Percentiles rank a stretch among this genome's conserved stretches.
phyloP scores from a whole-genome alignment of 2,888 invertebrate genomes.

The Hydroisotoma schaefferi region DNA sequence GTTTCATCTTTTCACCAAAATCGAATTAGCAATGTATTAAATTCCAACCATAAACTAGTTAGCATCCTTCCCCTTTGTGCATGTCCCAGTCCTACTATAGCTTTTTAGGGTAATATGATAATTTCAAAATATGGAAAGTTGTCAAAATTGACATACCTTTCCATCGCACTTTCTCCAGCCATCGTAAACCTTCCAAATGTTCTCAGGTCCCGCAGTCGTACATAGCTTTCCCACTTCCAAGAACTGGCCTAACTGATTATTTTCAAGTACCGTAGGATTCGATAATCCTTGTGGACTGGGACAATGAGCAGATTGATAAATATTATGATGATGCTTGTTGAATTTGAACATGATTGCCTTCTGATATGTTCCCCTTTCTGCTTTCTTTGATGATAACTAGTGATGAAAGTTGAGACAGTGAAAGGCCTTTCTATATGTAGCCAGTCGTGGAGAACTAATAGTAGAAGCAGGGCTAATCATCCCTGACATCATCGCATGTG shows the following conservation, averaged over 20 bases:
- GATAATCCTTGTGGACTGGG: slow-evolving; percentile 5
- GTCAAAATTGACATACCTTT: slow-evolving; percentile 62
- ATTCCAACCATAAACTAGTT: neutral
- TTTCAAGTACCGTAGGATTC: slow-evolving; percentile 50
- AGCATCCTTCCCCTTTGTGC: too few species aligned
- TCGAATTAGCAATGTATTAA: neutral
- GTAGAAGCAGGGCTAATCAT: neutral
- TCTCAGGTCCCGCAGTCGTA: slow-evolving; percentile 78
- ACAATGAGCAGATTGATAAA: neutral
- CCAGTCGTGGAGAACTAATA: neutral
- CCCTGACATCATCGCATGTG: neutral
- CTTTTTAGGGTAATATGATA: too few species aligned
- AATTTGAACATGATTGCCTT: slow-evolving; percentile 45
- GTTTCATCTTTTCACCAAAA: neutral
- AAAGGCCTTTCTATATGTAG: neutral
- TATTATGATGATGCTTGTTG: slow-evolving; percentile 24
- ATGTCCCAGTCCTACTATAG: too few species aligned
- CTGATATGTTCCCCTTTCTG: too few species aligned
- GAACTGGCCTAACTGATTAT: slow-evolving; percentile 73
- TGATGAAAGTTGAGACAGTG: too few species aligned
- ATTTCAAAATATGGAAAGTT: neutral
- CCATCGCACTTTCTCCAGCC: slow-evolving; percentile 82
- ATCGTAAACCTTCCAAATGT: slow-evolving; percentile 88
- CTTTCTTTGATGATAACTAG: too few species aligned
- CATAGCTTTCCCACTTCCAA: slow-evolving; percentile 81